Conservation (phyloP, 1,140 invertebrate species). For the Charaxes varanes region DNA sequence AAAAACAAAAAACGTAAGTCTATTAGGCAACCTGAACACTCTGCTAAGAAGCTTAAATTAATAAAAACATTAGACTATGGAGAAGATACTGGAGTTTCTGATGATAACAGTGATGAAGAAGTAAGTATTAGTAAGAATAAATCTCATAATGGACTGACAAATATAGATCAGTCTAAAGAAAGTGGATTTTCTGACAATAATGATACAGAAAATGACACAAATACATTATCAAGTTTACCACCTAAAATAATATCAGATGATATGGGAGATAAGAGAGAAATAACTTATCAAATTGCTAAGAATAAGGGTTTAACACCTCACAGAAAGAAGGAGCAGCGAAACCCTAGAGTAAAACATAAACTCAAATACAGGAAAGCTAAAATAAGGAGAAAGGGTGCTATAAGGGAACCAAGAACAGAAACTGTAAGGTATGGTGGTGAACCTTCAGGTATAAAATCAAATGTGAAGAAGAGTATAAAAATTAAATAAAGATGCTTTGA, state of each 20-base stretch:
- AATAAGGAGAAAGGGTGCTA: conserved; percentile 91
- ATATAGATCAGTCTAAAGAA: conserved; percentile 56
- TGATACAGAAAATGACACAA: conserved; percentile 43
- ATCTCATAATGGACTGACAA: conserved; percentile 27
- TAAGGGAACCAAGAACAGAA: conserved; percentile 87
- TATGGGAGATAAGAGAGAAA: conserved; percentile 81
- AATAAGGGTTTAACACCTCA: conserved; percentile 94
- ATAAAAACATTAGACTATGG: conserved; percentile 54
- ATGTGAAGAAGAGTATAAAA: conserved; percentile 90
- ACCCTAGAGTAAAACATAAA: conserved; percentile 95
- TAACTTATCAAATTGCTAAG: conserved; percentile 95
- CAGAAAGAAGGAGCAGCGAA: conserved; percentile 92
- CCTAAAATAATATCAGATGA: conserved; percentile 37
- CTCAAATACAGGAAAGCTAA: conserved; percentile 93
- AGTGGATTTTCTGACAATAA: conserved; percentile 63
- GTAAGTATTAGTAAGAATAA: conserved; percentile 46
- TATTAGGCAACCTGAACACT: conserved; percentile 35
- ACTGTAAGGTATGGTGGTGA: conserved; percentile 89
- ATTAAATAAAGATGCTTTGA: no score
- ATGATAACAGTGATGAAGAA: conserved; percentile 50
- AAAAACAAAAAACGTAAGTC: conserved; percentile 48
- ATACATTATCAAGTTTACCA: conserved; percentile 42
- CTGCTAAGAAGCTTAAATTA: conserved; percentile 64
- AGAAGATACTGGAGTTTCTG: conserved; percentile 58
- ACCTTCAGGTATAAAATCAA: conserved; percentile 91